Base-by-base conservation (phyloP, 2,113 vertebrate genomes). In the Chaenogobius annularis region DNA sequence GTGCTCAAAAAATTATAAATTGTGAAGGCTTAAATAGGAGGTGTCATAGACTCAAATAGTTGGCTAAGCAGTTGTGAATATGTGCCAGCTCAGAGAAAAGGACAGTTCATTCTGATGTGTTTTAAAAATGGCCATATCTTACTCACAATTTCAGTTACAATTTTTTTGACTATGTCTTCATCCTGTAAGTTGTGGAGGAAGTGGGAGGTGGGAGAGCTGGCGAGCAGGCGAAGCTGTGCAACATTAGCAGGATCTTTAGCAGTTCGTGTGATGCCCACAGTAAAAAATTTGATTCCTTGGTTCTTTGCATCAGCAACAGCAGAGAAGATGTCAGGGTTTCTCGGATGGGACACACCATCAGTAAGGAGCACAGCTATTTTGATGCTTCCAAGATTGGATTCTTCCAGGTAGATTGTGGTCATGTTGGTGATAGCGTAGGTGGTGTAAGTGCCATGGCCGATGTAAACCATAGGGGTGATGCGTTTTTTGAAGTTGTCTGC, bases 361-460 rank as follows among this genome's bases (percentile, higher is more conserved):
- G 95, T 96, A 54, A 97, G 87, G 31, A 98, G 92, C 48, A 98
- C 1, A 0, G 94, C 95, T 52, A 95, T 91, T 87, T 93, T 95
- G 78, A 96, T 84, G 40, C 94, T 93, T 17, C 86, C 85, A 0
- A 62, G 81, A 44, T 66, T 92, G 15, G 95, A 95, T 85, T 98
- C 95, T 23, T 93, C 93, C 86, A 90, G 70, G 80, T 95, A 98
- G 56, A 97, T 93, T 70, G 90, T 93, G 61, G 96, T 98, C 82
- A 97, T 93, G 86, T 98, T 97, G 80, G 95, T 97, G 84, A 97
- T 95, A 82, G 96, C 96, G 0, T 96, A 96, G 59, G 96, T 96
- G 73, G 95, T 96, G 80, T 95, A 97, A 74, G 96, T 97, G 68
- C 95, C 96, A 0, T 97, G 96, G 15, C 96, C 96, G 43, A 96